A percentile compares a stretch with the other conserved stretches of the same genome.
Evolutionary conservation across 2,888 invertebrate genomes (phyloP).

Genomic region (Agonopterix subpropinquella): DNA sequence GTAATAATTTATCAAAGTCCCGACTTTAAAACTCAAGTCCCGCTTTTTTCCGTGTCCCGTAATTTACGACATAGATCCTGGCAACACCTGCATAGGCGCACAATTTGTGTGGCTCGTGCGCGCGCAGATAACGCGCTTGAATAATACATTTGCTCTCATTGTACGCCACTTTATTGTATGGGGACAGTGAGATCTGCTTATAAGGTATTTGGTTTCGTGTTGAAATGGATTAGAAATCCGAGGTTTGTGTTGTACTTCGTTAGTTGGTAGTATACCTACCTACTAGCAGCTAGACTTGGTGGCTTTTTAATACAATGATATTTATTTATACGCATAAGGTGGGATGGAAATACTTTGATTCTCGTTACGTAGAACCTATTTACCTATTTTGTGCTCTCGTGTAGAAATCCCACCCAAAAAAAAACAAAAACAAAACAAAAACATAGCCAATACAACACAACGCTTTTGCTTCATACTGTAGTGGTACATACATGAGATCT

Average conservation of each 20-base stretch:
- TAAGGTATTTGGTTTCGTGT: slow-evolving; percentile 7
- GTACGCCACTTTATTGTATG: slow-evolving; percentile 42
- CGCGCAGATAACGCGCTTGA: slow-evolving; percentile 48
- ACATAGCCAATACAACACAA: no score
- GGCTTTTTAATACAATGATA: no score
- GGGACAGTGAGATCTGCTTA: slow-evolving; percentile 14
- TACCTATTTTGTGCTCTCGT: no score
- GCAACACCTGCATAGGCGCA: slow-evolving; percentile 26
- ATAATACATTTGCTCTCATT: slow-evolving; percentile 55
- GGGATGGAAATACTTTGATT: no score
- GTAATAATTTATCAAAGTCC: background rate
- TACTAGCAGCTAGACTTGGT: background rate
- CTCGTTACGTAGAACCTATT: no score
- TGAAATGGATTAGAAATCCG: slow-evolving; percentile 2
- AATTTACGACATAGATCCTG: background rate
- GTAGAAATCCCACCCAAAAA: no score
- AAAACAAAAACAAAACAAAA: no score
- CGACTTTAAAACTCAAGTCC: no score
- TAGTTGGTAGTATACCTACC: background rate
- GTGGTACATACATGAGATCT: no score
- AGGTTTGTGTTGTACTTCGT: background rate
- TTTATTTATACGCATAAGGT: no score
- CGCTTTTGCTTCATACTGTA: no score
- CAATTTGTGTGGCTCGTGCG: slow-evolving; percentile 61
- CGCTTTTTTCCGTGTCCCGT: no score